A percentile compares a stretch with the other conserved stretches of the same genome.
Conservation (phyloP, 2,888 invertebrate species). For the Scaptodrosophila latifasciaeformis region DNA sequence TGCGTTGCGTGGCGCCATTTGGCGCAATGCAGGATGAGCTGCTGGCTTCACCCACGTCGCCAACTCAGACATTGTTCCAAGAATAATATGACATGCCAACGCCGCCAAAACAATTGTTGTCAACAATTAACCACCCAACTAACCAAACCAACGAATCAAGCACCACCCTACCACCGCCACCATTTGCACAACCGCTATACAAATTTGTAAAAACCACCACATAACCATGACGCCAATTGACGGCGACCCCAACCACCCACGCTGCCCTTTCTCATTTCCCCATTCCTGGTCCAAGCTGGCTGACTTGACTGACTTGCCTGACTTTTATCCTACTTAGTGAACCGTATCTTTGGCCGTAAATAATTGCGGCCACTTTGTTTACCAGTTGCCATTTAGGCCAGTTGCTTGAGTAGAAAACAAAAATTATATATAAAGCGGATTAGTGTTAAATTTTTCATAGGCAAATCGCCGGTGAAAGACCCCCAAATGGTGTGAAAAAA, state of each 20-base stretch:
- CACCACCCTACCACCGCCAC: neutral
- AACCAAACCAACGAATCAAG: too few relatives aligned
- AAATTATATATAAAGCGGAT: conserved; percentile 18
- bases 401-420: too few relatives aligned
- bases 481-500: conserved; percentile 29
- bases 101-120: conserved; percentile 20
- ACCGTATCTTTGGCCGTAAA: conserved; percentile 28
- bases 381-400: neutral
- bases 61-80: conserved; percentile 13
- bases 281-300: too few relatives aligned
- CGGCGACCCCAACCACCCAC: neutral
- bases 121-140: conserved; percentile 29
- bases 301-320: too few relatives aligned
- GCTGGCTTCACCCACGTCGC: conserved; percentile 25
- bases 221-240: neutral
- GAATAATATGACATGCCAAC: conserved; percentile 38
- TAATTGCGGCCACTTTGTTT: conserved; percentile 39
- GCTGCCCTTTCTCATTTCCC: neutral
- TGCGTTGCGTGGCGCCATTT: neutral
- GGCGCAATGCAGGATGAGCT: neutral
- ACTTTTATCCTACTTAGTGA: conserved; percentile 45
- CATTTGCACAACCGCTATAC: conserved; percentile 12
- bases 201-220: conserved; percentile 4
- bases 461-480: neutral
- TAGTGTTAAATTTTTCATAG: conserved; percentile 33